Base-by-base conservation (phyloP, 2,797 vertebrate genomes). In the Acipenser ruthenus region DNA sequence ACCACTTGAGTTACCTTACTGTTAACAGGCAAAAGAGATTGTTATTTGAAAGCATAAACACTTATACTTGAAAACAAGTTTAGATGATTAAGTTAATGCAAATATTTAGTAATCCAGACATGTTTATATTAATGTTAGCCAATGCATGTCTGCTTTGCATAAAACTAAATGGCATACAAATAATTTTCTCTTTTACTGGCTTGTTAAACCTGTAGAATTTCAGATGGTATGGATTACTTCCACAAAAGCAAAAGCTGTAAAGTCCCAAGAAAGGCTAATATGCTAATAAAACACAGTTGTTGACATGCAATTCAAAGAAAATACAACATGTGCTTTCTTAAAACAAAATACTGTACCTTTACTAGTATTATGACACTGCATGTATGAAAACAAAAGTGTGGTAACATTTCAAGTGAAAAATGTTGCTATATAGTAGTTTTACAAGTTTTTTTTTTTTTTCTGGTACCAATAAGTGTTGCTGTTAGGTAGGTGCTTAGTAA, bases 141-240 rank as follows among this genome's bases (percentile, higher is more conserved):
- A 63, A 10, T 52, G 37, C 10, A 60, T 66, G 23, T 8, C 51
- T 63, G 13, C 52, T 68, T 67, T 18, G 48, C 59, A 59, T 62
- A 18, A 59, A 66, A 37, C 37, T 0, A 37, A 56, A 49, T 8
- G 50, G 10, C 50, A 70, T 67, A 66, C 67, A 67, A 71, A 65
- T 69, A 11, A 65, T 71, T 69, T 67, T 65, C 50, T 62, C 64
- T 71, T 71, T 69, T 67, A 69, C 67, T 69, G 69, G 61, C 23
- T 63, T 50, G 60, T 70, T 71, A 62, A 69, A 70, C 11, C 47
- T 58, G 49, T 65, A 63, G 11, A 68, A 67, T 58, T 58, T 60
- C 59, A 67, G 65, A 61, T 71, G 10, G 60, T 52, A 13, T 63
- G 10, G 49, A 70, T 68, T 67, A 55, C 67, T 65, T 62, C 58